phyloP scores from a whole-genome alignment of 2,888 invertebrate genomes.

The Sminthurinus aureus region DNA sequence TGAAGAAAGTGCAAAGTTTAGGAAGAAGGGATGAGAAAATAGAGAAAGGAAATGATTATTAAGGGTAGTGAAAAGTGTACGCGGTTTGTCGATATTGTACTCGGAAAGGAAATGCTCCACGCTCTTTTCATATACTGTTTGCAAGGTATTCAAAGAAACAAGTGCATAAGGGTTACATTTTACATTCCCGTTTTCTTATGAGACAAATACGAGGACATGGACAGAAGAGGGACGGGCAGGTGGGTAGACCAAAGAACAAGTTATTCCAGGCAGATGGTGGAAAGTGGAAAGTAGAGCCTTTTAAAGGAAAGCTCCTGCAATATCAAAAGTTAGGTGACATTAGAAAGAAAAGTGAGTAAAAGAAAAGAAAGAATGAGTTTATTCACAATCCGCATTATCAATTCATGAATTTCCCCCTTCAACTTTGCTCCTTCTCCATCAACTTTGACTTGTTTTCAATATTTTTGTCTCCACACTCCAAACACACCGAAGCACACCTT shows the following conservation, averaged over 20 bases:
- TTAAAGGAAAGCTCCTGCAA: background rate
- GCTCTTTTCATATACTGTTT: background rate
- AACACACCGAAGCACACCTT: too few species aligned
- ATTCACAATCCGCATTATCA: background rate
- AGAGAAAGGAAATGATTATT: background rate
- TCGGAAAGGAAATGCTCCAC: background rate
- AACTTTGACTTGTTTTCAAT: background rate
- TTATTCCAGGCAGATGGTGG: too few species aligned
- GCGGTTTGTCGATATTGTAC: background rate
- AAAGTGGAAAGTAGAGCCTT: too few species aligned
- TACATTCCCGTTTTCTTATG: too few species aligned
- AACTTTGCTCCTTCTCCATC: background rate
- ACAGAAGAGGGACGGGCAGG: too few species aligned
- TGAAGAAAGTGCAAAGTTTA: background rate
- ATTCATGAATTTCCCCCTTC: background rate
- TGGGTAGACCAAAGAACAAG: too few species aligned
- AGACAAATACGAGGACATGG: too few species aligned
- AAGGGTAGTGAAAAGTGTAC: background rate
- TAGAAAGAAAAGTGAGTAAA: background rate
- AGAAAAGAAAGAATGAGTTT: background rate
- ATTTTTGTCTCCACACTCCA: background rate
- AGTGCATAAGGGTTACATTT: background rate
- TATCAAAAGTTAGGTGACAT: slow-evolving; percentile 19
- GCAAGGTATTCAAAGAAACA: background rate
- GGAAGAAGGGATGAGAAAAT: background rate